Evolutionary conservation across 2,113 vertebrate species (phyloP).

Genomic region (Xiphorhynchus elegans): DNA sequence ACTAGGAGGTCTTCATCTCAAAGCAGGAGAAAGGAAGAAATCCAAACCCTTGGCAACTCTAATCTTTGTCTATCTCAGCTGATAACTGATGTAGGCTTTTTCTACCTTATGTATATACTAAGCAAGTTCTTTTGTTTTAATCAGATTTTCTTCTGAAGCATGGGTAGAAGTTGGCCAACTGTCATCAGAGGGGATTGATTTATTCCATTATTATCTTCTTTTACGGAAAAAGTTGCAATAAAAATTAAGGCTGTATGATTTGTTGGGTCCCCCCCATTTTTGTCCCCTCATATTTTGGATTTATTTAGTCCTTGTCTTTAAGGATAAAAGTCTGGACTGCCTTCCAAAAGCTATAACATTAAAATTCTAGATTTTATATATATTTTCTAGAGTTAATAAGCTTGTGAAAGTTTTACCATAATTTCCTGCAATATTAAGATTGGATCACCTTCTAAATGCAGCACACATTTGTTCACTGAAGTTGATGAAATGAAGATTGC

Average conservation of each 20-base stretch:
- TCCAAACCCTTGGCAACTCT: not conserved
- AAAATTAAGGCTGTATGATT: not conserved
- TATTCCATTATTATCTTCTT: not conserved
- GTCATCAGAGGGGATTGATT: not conserved
- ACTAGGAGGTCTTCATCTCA: not conserved
- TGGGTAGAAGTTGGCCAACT: not conserved
- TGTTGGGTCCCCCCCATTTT: not conserved
- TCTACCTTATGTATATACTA: not conserved
- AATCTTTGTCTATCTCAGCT: not conserved
- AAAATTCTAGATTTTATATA: not conserved
- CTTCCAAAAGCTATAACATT: not conserved
- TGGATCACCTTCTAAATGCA: not conserved
- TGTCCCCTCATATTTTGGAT: rapidly evolving
- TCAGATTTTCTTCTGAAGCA: not conserved
- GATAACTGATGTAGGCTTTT: not conserved
- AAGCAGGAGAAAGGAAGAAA: not conserved
- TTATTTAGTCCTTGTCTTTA: not conserved
- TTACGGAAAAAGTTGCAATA: not conserved
- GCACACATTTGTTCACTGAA: not conserved
- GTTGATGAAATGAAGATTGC: not conserved
- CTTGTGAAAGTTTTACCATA: not conserved
- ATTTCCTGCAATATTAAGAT: not conserved
- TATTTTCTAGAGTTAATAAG: not conserved
- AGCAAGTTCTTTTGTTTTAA: not conserved
- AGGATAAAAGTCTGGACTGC: not conserved